Evolutionary conservation across 2,888 invertebrate species (phyloP), one percentile per base, ranked within the genome.

Genomic region (Phymatocera aterrima): DNA sequence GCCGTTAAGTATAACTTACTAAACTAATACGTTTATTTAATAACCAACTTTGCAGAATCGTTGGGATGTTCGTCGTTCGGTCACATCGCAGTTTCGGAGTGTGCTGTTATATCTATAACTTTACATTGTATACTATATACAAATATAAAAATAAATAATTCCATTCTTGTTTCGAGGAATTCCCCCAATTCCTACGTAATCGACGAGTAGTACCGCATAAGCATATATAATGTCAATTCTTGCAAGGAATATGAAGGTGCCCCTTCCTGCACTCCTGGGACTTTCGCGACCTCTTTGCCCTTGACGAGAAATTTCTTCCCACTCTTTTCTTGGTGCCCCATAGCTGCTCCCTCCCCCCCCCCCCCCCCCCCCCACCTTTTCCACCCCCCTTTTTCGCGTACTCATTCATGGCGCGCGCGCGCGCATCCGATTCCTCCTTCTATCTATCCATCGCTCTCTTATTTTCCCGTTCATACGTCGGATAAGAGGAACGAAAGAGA

Each of bases 211-310:
- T n/a, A n/a, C n/a, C n/a, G n/a, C n/a, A n/a, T n/a, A n/a, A n/a
- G n/a, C n/a, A n/a, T n/a, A n/a, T n/a, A n/a, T n/a, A n/a, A n/a
- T n/a, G n/a, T 4, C 8, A 37, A 64, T 37, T 64, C 18, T 37
- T 18, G 21, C 43, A 6, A 46, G 40, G 24, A 21, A 28, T 3
- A 37, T n/a, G 18, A 34, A 31, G 72, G 51, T 34, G 34, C 72
- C 72, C 34, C 72, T 51, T 15, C 72, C 12, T 24, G 28, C 46
- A 4, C 40, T 37, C 34, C 57, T n/a, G 43, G 60, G 79, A 80
- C 81, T 81, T 77, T 60, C 79, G 75, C 85, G 88, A 89, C 88
- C 88, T 84, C 83, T 86, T 85, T 83, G 88, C 83, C 89, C 89
- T 89, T 88, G 88, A 60, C 75, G 34, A 31, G 34, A 21, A 21